Evolutionary conservation across 2,113 vertebrate genomes (phyloP), one percentile per base, ranked within the genome.

Genomic region (Probosciger aterrimus): DNA sequence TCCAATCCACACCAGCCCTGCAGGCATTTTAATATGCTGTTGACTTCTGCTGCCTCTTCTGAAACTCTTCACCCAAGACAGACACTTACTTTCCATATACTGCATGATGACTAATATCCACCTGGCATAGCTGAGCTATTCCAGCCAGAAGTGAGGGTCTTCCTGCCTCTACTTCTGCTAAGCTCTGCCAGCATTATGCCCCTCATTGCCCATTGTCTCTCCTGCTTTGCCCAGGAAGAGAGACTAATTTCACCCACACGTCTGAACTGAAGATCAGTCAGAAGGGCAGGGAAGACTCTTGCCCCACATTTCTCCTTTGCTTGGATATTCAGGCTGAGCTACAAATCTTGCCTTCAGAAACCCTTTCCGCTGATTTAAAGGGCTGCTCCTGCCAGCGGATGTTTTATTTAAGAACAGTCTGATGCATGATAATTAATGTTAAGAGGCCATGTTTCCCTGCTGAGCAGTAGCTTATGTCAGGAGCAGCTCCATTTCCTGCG

Each of bases 341-440:
- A 46, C 70, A 81, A 52, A 71, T 79, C 43, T 83, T 52, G 44
- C 44, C 55, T 78, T 88, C 47, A 70, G 62, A 93, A 92, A 37
- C 20, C 19, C 52, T 63, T 93, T 78, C 47, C 5, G 3, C 83
- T 88, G 85, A 91, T 92, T 80, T 93, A 50, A 94, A 82, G 49
- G n/a, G 68, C 37, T 88, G 25, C 68, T 94, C 15, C 76, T 93
- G 60, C 46, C 76, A 83, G 49, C 13, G 9, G 88, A 91, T 92
- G 53, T 82, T 95, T 93, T 92, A 84, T 93, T 96, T 93, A 92
- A 82, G 77, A 90, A 78, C 49, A 93, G 70, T 92, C 74, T 96
- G 74, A 81, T 76, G 64, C 52, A 86, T 0, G 0, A 33, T 82
- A 95, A 92, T 95, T 92, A 86, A 95, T 84, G 57, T 81, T 93